Percentiles rank a stretch among this genome's conserved stretches.
phyloP scores from a whole-genome alignment of 1,140 invertebrate species.

The Sycobia sp. region DNA sequence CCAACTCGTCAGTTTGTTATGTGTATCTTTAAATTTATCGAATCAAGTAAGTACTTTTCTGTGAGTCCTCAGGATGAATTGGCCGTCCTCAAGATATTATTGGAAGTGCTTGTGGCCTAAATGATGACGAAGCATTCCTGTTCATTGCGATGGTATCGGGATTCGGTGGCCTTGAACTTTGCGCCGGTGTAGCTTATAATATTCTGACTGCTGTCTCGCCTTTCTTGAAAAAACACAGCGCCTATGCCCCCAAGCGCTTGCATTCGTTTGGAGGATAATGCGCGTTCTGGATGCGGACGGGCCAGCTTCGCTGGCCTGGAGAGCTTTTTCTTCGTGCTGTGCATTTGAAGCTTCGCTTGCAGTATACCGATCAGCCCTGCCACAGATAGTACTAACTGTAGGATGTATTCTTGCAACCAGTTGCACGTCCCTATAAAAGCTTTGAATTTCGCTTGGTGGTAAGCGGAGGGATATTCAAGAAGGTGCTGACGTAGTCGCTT shows the following conservation, averaged over 20 bases:
- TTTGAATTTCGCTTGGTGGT: slow-evolving; percentile 31
- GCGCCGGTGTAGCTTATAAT: no score
- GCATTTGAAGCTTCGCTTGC: slow-evolving; percentile 29
- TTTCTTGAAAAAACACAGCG: slow-evolving; percentile 28
- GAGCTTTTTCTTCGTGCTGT: not conserved
- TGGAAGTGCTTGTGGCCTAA: slow-evolving; percentile 46
- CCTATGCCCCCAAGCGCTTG: slow-evolving; percentile 32
- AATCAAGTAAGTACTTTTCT: slow-evolving; percentile 43
- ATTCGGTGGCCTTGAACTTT: slow-evolving; percentile 32
- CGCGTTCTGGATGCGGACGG: not conserved
- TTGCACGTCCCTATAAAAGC: slow-evolving; percentile 36
- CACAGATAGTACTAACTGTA: slow-evolving; percentile 25
- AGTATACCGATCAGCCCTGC: slow-evolving; percentile 31
- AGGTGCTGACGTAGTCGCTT: slow-evolving; percentile 31
- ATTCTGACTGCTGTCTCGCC: no score
- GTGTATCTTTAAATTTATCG: slow-evolving; percentile 29
- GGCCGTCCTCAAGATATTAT: slow-evolving; percentile 43
- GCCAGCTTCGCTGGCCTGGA: not conserved
- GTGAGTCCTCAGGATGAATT: slow-evolving; percentile 43
- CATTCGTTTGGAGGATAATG: slow-evolving; percentile 26
- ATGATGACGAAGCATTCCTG: slow-evolving; percentile 42
- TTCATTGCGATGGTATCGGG: slow-evolving; percentile 35
- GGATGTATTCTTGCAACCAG: slow-evolving; percentile 39
- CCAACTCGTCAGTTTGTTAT: slow-evolving; percentile 44
- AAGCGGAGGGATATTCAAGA: slow-evolving; percentile 19